phyloP scores from a whole-genome alignment of 2,797 vertebrate species.

The Cottoperca gobio region DNA sequence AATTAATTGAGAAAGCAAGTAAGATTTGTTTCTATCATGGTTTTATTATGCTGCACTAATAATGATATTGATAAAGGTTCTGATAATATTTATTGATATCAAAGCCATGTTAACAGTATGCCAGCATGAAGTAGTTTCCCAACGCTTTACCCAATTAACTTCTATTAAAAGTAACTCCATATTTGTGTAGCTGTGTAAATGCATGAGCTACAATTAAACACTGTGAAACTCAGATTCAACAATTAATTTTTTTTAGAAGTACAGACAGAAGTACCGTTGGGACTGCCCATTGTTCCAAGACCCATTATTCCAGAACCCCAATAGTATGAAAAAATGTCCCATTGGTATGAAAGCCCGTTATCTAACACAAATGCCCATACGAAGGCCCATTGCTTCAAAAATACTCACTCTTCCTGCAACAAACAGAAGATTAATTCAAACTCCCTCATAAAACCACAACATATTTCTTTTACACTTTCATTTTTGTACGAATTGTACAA shows the following conservation, averaged over 20 bases:
- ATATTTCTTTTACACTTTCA: too few species aligned
- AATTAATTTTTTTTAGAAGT: not conserved
- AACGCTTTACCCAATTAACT: not conserved
- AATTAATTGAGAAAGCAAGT: conserved; percentile 37
- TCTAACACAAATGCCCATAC: too few species aligned
- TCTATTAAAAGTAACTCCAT: not conserved
- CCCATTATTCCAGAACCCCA: too few species aligned
- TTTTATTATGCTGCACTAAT: conserved; percentile 15
- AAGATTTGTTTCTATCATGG: not conserved
- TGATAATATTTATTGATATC: conserved; percentile 10
- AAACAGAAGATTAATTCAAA: too few species aligned
- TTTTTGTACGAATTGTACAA: too few species aligned
- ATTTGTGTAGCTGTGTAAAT: not conserved
- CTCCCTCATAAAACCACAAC: too few species aligned
- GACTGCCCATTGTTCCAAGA: too few species aligned
- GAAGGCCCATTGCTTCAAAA: too few species aligned
- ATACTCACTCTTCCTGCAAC: too few species aligned
- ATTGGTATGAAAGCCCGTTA: too few species aligned
- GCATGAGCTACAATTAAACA: not conserved
- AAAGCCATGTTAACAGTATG: not conserved
- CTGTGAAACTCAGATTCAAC: not conserved
- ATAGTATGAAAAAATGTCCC: too few species aligned
- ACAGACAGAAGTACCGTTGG: not conserved
- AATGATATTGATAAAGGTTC: not conserved
- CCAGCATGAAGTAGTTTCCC: not conserved